Percentiles rank a stretch among this genome's conserved stretches.
Conservation (phyloP, 2,113 vertebrate species). For the Chionis minor region DNA sequence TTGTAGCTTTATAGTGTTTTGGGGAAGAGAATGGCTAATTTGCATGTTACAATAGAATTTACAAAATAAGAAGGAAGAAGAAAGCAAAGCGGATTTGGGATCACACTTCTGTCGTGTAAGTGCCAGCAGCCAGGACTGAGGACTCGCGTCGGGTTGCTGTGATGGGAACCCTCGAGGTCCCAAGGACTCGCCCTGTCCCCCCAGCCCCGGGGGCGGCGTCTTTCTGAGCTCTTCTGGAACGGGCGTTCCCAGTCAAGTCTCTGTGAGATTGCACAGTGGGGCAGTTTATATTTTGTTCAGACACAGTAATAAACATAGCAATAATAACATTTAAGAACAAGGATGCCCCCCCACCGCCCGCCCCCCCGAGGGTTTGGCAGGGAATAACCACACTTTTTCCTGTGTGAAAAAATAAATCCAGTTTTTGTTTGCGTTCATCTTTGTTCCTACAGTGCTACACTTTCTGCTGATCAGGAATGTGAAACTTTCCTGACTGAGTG, state of each 20-base stretch:
- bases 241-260: accelerated
- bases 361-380: too few species aligned
- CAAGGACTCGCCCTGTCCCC: not conserved
- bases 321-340: not conserved
- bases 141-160: not conserved
- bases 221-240: not conserved
- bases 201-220: not conserved
- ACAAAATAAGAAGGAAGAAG: not conserved
- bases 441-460: not conserved
- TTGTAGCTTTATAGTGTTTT: not conserved
- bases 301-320: not conserved
- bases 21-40: not conserved
- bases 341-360: too few species aligned
- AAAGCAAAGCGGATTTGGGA: not conserved
- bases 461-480: not conserved
- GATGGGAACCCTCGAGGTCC: not conserved
- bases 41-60: not conserved
- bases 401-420: not conserved
- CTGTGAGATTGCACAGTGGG: not conserved
- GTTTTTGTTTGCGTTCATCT: not conserved
- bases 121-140: not conserved
- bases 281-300: not conserved
- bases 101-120: not conserved
- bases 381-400: not conserved
- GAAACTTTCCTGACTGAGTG: not conserved